phyloP scores from a whole-genome alignment of 2,797 vertebrate genomes.

The Parauchenoglanis punctatus region DNA sequence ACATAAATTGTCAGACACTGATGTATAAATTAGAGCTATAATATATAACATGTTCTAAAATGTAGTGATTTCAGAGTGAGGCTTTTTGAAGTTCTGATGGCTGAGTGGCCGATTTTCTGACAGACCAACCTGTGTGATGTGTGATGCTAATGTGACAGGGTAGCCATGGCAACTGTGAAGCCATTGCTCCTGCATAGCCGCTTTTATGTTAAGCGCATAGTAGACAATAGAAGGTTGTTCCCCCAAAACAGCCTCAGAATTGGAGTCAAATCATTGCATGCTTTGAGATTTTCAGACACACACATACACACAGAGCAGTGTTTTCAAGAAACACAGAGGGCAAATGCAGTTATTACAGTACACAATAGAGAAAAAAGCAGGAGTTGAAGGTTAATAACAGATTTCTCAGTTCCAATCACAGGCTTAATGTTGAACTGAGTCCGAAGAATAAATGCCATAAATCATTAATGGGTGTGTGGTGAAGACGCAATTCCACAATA shows the following conservation, averaged over 20 bases:
- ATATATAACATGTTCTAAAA: conserved; percentile 42
- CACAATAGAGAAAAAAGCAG: conserved; percentile 46
- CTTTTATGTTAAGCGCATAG: conserved; percentile 65
- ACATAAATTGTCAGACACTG: not conserved
- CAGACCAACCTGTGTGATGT: conserved; percentile 11
- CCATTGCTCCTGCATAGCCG: conserved; percentile 52
- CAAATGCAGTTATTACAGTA: conserved; percentile 44
- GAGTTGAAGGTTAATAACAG: conserved; percentile 58
- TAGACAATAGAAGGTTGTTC: conserved; percentile 32
- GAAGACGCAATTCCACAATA: conserved; percentile 32
- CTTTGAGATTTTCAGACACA: conserved; percentile 32
- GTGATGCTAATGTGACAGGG: conserved; percentile 55
- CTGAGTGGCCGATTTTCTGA: conserved; percentile 55
- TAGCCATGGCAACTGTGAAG: conserved; percentile 69
- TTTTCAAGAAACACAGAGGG: conserved; percentile 26
- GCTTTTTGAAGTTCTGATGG: conserved; percentile 69
- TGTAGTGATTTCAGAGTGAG: conserved; percentile 49
- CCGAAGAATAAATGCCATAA: conserved; percentile 57
- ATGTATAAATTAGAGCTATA: not conserved
- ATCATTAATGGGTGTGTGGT: conserved; percentile 51
- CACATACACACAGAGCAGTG: conserved; percentile 7
- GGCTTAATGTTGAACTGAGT: conserved; percentile 57
- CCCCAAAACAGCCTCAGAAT: conserved; percentile 35
- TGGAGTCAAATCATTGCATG: conserved; percentile 39
- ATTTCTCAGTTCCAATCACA: conserved; percentile 47